Percentiles rank a stretch among this genome's conserved stretches.
phyloP scores from a whole-genome alignment of 92 coral and sea anemone genomes.

The Hydrozoanthus gracilis region DNA sequence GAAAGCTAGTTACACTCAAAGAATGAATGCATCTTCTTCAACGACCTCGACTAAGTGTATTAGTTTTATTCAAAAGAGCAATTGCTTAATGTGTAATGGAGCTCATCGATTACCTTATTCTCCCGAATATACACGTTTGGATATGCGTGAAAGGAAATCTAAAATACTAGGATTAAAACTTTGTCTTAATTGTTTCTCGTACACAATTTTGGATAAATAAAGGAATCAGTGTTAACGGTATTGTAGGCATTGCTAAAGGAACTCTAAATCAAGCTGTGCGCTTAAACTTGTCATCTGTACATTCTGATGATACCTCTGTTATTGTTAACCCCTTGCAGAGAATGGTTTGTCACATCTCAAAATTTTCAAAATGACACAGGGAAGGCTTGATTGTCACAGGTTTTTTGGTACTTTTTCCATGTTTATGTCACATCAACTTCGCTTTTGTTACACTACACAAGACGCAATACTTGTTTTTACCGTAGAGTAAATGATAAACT shows the following conservation, averaged over 20 bases:
- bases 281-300: slow-evolving; percentile 24
- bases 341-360: too few relatives aligned
- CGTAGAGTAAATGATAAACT: too few relatives aligned
- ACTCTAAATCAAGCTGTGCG: slow-evolving; percentile 25
- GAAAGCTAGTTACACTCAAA: slow-evolving; percentile 1
- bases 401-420: too few relatives aligned
- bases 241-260: slow-evolving; percentile 36
- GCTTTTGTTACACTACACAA: too few relatives aligned
- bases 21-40: neutral
- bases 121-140: slow-evolving; percentile 20
- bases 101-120: slow-evolving; percentile 10
- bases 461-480: too few relatives aligned
- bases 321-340: slow-evolving; percentile 33
- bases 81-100: slow-evolving; percentile 13
- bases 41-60: slow-evolving; percentile 1
- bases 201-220: neutral
- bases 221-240: slow-evolving; percentile 26
- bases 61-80: slow-evolving; percentile 12
- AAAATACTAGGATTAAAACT: slow-evolving; percentile 2
- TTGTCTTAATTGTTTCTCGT: slow-evolving; percentile 21
- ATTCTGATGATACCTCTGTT: slow-evolving; percentile 25
- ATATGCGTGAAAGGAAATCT: slow-evolving; percentile 10
- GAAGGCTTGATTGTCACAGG: too few relatives aligned
- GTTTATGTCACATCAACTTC: too few relatives aligned
- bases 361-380: too few relatives aligned